These are phyloP conservation scores for Pseudomyrmex gracilis DNA, from an alignment of 1,140 invertebrate genomes.

Conservation along the genomic window DNA sequence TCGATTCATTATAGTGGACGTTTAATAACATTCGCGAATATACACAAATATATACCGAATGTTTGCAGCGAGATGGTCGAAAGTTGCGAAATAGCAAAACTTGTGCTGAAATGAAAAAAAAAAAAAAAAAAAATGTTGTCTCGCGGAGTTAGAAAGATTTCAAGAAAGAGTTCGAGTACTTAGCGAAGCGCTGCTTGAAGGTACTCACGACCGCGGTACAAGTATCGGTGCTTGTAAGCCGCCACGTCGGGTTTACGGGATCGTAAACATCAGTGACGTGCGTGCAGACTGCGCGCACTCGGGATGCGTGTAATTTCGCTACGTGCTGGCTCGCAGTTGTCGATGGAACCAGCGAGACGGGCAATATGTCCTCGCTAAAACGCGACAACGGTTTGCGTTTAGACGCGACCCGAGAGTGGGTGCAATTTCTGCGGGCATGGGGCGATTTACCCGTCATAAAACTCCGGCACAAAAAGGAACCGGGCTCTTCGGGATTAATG, in stretches of 20 bases:
- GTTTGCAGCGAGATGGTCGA: not conserved
- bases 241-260: conserved; percentile 4
- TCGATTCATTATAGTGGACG: conserved; percentile 26
- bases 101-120: not conserved
- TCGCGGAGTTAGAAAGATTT: too few relatives aligned
- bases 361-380: conserved; percentile 39
- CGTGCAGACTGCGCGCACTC: not conserved
- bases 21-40: conserved; percentile 6
- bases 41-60: not conserved
- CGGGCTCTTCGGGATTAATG: conserved; percentile 68
- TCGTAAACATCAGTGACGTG: conserved; percentile 29
- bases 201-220: not conserved
- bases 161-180: too few relatives aligned
- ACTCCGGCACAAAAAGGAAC: conserved; percentile 38
- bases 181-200: not conserved
- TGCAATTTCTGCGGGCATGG: conserved; percentile 14
- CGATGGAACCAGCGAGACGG: conserved; percentile 21
- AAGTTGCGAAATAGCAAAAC: not conserved
- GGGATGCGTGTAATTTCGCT: conserved; percentile 26
- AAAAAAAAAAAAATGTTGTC: too few relatives aligned
- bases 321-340: conserved; percentile 26
- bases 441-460: conserved; percentile 68
- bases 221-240: not conserved
- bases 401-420: not conserved
- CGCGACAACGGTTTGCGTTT: conserved; percentile 41